Evolutionary conservation across 2,888 invertebrate genomes (phyloP).

Genomic region (Pyrochroa serraticornis): DNA sequence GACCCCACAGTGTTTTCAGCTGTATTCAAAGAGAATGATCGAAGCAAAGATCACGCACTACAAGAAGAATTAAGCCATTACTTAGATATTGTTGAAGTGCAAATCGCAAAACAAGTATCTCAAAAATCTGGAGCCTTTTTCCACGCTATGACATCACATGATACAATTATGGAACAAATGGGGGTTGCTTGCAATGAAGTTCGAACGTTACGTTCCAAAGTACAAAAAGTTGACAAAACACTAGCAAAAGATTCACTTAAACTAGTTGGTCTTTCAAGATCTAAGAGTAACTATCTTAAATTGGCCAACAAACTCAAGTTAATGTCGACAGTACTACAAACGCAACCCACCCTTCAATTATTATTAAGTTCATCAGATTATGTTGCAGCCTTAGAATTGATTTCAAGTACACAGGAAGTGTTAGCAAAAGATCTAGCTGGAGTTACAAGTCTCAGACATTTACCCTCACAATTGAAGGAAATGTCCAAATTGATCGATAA

Average conservation of each 20-base stretch:
- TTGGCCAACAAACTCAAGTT: slow-evolving; percentile 80
- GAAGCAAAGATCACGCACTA: slow-evolving; percentile 67
- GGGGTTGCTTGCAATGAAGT: slow-evolving; percentile 81
- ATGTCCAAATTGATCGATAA: slow-evolving; percentile 95
- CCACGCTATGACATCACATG: slow-evolving; percentile 97
- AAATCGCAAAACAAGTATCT: slow-evolving; percentile 91
- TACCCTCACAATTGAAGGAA: slow-evolving; percentile 94
- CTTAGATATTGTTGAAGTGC: slow-evolving; percentile 92
- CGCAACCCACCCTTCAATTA: slow-evolving; percentile 96
- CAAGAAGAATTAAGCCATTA: slow-evolving; percentile 94
- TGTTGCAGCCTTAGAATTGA: slow-evolving; percentile 95
- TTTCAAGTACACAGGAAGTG: slow-evolving; percentile 94
- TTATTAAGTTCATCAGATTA: slow-evolving; percentile 94
- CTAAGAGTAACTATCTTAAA: slow-evolving; percentile 68
- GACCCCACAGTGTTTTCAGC: slow-evolving; percentile 81
- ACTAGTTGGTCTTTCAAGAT: slow-evolving; percentile 73
- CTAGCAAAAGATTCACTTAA: slow-evolving; percentile 81
- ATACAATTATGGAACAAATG: slow-evolving; percentile 95
- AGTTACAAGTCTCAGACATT: slow-evolving; percentile 92
- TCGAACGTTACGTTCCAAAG: slow-evolving; percentile 73
- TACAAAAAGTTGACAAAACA: slow-evolving; percentile 77
- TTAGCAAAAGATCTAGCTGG: slow-evolving; percentile 88
- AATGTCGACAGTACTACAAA: slow-evolving; percentile 96
- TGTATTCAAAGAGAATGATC: slow-evolving; percentile 74
- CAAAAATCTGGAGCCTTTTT: slow-evolving; percentile 97